Evolutionary conservation across 2,888 invertebrate genomes (phyloP).

Genomic region (Rhodophaea formosa): DNA sequence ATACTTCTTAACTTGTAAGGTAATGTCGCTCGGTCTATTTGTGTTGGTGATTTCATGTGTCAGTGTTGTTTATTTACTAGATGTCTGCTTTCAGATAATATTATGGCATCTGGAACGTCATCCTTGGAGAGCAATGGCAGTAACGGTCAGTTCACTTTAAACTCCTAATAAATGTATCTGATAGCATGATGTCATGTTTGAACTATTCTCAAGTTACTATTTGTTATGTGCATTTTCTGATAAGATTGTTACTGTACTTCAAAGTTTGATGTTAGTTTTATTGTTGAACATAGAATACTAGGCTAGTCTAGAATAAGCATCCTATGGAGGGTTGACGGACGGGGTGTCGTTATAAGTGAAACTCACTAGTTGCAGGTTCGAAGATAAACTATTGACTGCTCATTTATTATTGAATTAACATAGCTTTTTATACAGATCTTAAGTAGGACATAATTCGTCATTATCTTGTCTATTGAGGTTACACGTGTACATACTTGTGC

Average conservation of each 20-base stretch:
- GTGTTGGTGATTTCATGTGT: conserved; percentile 14
- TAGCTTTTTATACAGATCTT: too few species aligned
- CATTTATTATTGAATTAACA: too few species aligned
- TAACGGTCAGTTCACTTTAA: conserved; percentile 80
- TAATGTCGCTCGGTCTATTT: conserved; percentile 21
- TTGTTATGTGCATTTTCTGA: conserved; percentile 2
- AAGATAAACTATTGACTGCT: too few species aligned
- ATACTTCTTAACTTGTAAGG: conserved; percentile 26
- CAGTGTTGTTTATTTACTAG: conserved; percentile 11
- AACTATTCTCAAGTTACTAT: background rate
- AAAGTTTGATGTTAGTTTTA: background rate
- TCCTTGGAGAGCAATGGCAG: conserved; percentile 89
- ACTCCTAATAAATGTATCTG: background rate
- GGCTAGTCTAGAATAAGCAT: too few species aligned
- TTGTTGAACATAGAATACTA: background rate
- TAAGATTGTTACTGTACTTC: conserved; percentile 3
- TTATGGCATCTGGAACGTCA: conserved; percentile 90
- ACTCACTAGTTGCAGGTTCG: too few species aligned
- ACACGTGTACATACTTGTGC: too few species aligned
- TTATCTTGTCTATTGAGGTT: too few species aligned
- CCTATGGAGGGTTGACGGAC: too few species aligned
- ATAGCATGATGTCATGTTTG: conserved; percentile 10
- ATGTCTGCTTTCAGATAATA: conserved; percentile 52
- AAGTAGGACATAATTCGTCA: too few species aligned
- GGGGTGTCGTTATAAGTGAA: too few species aligned